Conservation (phyloP, 2,113 vertebrate genomes). For the Spermophilus dauricus region DNA sequence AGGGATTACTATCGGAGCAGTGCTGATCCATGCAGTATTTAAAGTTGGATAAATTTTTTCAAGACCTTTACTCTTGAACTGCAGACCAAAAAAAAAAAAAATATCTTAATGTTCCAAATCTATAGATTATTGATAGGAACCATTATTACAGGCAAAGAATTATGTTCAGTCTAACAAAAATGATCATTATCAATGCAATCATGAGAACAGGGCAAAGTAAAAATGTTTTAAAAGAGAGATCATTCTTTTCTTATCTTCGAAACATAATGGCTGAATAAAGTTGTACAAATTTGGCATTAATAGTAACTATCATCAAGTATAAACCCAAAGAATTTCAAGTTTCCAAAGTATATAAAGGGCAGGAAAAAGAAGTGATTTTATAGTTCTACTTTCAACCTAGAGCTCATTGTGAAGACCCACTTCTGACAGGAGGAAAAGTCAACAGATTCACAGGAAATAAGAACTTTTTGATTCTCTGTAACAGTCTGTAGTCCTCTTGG, state of each 20-base stretch:
- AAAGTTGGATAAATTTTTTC: conserved; percentile 4
- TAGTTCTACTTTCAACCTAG: neutral
- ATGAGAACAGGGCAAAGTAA: neutral
- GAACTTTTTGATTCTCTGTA: neutral
- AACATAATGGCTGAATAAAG: neutral
- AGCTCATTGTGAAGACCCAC: neutral
- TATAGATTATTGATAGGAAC: conserved; percentile 51
- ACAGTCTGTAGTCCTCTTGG: neutral
- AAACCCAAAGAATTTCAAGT: conserved; percentile 7
- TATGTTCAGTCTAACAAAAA: conserved; percentile 52
- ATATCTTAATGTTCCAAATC: conserved; percentile 49
- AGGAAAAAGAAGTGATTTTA: neutral
- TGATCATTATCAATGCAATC: neutral
- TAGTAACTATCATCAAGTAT: neutral
- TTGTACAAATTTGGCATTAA: neutral
- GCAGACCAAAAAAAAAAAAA: conserved; percentile 56
- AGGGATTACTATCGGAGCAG: neutral
- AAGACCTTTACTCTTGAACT: conserved; percentile 62
- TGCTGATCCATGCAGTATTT: conserved; percentile 4
- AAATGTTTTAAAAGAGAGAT: neutral
- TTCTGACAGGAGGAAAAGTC: neutral
- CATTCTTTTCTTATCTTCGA: neutral
- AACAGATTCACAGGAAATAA: neutral
- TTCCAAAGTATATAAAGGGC: neutral
- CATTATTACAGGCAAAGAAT: conserved; percentile 8